Evolutionary conservation across 2,797 vertebrate genomes (phyloP), one percentile per base, ranked within the genome.

Genomic region (Myripristis jacobus): DNA sequence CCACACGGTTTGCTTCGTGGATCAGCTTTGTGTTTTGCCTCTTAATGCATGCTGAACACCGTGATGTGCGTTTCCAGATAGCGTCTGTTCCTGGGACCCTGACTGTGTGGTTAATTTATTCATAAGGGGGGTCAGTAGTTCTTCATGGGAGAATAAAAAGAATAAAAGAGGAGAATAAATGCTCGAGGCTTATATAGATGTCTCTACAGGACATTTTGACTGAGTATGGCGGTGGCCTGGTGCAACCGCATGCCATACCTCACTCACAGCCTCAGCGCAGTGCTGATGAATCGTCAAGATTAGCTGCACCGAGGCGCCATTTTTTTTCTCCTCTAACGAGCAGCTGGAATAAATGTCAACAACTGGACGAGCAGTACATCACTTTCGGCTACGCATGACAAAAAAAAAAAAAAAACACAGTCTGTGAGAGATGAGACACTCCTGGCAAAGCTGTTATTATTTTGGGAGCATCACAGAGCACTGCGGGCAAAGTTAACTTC

Each of bases 121-220:
- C 53, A 51, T 56, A 72, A 81, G 59, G 52, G 46, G 66, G 80
- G n/a, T 83, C 73, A 77, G 19, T 64, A 34, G 56, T 46, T 56
- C 36, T 70, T 84, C 59, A 64, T 80, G 78, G 66, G 70, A 71
- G 61, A 71, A 56, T 64, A n/a, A n/a, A n/a, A n/a, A 71, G 61
- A 71, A 56, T 64, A n/a, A n/a, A n/a, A n/a, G n/a, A n/a, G n/a
- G n/a, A n/a, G n/a, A n/a, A n/a, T n/a, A n/a, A n/a, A 66, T 48
- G 41, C 46, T 77, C 15, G 44, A 66, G 52, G 44, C 43, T 41
- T 47, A 16, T 66, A 57, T 53, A 52, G 25, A 50, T 18, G 2
- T 52, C 10, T 15, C 21, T 51, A 48, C 34, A 47, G 65, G 59
- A 52, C 52, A 8, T 9, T 59, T 5, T 43, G 58, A n/a, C n/a